Conservation (phyloP, 2,113 vertebrate species). For the Prietella phreatophila region DNA sequence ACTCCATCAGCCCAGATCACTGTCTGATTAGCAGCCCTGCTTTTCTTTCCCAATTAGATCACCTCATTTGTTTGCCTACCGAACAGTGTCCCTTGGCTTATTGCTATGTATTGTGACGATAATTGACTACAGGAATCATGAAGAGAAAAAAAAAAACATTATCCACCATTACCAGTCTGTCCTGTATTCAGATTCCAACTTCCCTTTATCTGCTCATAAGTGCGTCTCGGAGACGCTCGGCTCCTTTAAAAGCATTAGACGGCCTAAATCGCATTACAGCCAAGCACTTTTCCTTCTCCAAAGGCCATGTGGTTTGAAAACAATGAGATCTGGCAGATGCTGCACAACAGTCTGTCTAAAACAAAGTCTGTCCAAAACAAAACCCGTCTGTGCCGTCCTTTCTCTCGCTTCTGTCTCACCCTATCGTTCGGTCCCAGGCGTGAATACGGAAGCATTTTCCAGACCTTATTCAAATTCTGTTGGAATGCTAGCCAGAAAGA, state of each 20-base stretch:
- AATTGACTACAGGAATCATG: neutral
- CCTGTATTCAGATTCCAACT: neutral
- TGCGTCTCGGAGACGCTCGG: neutral
- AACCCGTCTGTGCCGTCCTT: neutral
- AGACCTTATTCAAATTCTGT: neutral
- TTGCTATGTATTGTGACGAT: neutral
- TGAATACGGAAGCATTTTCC: neutral
- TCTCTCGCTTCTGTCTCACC: neutral
- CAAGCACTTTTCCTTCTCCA: conserved; percentile 4
- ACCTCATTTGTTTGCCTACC: neutral
- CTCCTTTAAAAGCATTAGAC: conserved; percentile 19
- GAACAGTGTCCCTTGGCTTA: conserved; percentile 14
- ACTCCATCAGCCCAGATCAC: conserved; percentile 11
- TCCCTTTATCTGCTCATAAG: neutral
- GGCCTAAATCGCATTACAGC: conserved; percentile 8
- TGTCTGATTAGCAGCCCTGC: neutral
- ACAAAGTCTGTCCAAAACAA: conserved; percentile 8
- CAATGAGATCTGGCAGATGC: conserved; percentile 34
- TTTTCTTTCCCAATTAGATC: conserved; percentile 13
- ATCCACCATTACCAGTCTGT: neutral
- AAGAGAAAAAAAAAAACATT: neutral
- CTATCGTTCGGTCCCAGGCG: conserved; percentile 31
- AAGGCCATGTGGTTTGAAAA: conserved; percentile 37
- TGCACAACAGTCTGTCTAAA: conserved; percentile 24
- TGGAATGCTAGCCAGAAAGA: neutral